Evolutionary conservation across 2,888 invertebrate genomes (phyloP).

Genomic region (Sylvicola cinctus): DNA sequence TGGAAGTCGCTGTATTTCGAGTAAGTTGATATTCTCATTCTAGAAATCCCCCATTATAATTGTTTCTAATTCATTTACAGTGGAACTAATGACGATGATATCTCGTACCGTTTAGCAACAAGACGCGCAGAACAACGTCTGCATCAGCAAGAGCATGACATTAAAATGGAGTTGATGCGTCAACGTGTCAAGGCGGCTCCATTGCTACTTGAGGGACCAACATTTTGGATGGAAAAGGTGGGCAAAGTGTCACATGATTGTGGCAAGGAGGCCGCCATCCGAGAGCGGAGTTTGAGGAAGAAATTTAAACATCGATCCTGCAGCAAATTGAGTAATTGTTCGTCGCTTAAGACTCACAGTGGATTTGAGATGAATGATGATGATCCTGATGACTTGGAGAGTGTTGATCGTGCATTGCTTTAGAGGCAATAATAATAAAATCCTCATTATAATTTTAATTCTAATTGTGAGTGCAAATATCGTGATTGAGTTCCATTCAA

Average conservation of each 20-base stretch:
- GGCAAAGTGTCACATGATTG: constrained; percentile 20
- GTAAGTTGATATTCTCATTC: constrained; percentile 10
- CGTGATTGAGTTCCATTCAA: too few relatives aligned
- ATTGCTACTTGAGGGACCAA: constrained; percentile 19
- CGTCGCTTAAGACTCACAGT: too few relatives aligned
- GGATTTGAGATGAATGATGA: neutral
- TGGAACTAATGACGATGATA: constrained; percentile 18
- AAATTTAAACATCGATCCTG: too few relatives aligned
- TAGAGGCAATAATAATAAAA: neutral
- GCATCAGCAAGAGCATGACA: constrained; percentile 20
- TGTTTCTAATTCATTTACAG: neutral
- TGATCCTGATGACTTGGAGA: neutral
- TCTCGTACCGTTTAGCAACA: constrained; percentile 20
- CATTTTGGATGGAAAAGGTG: constrained; percentile 19
- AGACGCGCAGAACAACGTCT: constrained; percentile 22
- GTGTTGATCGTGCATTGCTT: neutral
- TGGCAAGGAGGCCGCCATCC: constrained; percentile 6
- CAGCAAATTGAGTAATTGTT: neutral
- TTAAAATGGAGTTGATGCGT: constrained; percentile 23
- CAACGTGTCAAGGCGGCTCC: constrained; percentile 23
- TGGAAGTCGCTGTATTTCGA: constrained; percentile 22
- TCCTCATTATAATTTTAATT: too few relatives aligned
- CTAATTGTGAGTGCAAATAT: too few relatives aligned
- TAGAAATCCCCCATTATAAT: neutral
- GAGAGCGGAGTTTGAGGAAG: too few relatives aligned